Percentiles rank a stretch among this genome's conserved stretches.
phyloP scores from a whole-genome alignment of 2,113 vertebrate species.

The Lepidothrix coronata region DNA sequence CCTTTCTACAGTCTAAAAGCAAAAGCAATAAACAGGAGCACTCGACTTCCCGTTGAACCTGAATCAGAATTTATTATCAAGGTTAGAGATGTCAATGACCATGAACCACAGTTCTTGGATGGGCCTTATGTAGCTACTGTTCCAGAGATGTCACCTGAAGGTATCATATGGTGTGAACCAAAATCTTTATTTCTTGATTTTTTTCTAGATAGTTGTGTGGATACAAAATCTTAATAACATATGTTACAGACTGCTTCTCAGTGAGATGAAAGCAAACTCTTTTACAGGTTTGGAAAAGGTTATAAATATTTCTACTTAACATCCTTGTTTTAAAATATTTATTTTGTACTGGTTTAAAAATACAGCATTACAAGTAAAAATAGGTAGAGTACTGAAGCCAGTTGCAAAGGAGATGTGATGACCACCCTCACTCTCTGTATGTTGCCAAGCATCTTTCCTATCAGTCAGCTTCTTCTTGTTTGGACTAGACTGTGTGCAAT shows the following conservation, averaged over 20 bases:
- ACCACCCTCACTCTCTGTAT: not conserved
- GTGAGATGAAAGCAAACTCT: not conserved
- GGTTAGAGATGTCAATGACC: conserved; percentile 91
- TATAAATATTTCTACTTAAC: not conserved
- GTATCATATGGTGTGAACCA: conserved; percentile 64
- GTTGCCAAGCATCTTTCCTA: not conserved
- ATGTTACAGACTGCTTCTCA: not conserved
- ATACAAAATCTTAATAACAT: not conserved
- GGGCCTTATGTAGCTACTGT: conserved; percentile 87
- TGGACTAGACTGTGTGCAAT: not conserved
- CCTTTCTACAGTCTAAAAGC: conserved; percentile 85
- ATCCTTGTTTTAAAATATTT: not conserved
- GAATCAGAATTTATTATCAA: conserved; percentile 91
- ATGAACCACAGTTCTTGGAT: conserved; percentile 86
- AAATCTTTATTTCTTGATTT: not conserved
- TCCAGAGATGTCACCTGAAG: conserved; percentile 90
- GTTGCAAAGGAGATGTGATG: not conserved
- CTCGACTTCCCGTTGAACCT: conserved; percentile 81
- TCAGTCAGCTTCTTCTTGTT: not conserved
- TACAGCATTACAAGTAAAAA: rapidly evolving
- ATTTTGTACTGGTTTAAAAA: not conserved
- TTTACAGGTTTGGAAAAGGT: not conserved
- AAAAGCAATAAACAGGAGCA: conserved; percentile 79
- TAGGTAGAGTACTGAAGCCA: not conserved
- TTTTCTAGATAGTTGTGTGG: not conserved